phyloP scores from a whole-genome alignment of 2,113 vertebrate species.

The Pristiophorus japonicus region DNA sequence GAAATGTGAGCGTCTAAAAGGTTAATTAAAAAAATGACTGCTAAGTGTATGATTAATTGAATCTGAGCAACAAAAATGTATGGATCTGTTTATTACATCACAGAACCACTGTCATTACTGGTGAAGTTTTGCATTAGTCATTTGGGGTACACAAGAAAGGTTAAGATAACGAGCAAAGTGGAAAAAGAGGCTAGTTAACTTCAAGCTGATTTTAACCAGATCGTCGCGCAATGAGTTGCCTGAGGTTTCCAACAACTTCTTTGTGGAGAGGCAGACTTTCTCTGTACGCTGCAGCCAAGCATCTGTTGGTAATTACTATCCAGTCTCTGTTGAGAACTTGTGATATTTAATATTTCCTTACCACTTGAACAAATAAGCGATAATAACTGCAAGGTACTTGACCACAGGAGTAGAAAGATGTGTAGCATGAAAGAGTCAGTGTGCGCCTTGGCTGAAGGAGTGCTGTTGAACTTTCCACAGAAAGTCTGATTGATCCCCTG shows the following conservation, averaged over 20 bases:
- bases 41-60: conserved; percentile 11
- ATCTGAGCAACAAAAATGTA: not conserved
- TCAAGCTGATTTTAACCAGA: conserved; percentile 52
- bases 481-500: conserved; percentile 46
- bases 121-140: conserved; percentile 45
- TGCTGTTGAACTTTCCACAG: conserved; percentile 59
- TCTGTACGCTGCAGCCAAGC: conserved; percentile 60
- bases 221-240: conserved; percentile 46
- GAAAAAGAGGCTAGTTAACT: conserved; percentile 48
- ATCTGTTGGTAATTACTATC: conserved; percentile 92
- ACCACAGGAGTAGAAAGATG: conserved; percentile 81
- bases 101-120: conserved; percentile 39
- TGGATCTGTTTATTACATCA: not conserved
- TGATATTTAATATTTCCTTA: conserved; percentile 99
- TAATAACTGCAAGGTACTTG: conserved; percentile 85
- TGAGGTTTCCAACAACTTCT: conserved; percentile 40
- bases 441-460: conserved; percentile 59
- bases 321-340: conserved; percentile 79
- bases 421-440: conserved; percentile 68
- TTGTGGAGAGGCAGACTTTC: conserved; percentile 39
- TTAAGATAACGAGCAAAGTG: conserved; percentile 55
- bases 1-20: no score
- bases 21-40: not conserved
- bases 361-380: conserved; percentile 92
- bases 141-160: conserved; percentile 46